Evolutionary conservation across 1,140 invertebrate genomes (phyloP), one percentile per base, ranked within the genome.

Genomic region (Globodera rostochiensis): DNA sequence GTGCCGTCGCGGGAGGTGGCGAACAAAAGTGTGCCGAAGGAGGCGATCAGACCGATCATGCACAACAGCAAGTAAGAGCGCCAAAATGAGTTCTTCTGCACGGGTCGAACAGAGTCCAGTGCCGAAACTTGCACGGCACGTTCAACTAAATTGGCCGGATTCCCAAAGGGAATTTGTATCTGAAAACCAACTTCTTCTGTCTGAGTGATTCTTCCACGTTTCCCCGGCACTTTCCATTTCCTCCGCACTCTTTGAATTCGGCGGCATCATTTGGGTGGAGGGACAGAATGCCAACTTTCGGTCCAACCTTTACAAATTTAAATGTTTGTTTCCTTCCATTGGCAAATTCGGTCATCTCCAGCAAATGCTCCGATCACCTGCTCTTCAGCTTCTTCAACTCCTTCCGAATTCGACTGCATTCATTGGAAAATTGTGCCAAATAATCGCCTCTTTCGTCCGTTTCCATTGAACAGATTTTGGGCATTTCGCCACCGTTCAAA

Each of bases 41-140:
- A 82, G 11, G 73, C 73, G 21, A 79, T 64, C 9, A 82, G 45
- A n/a, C 70, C 73, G 50, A 79, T 15, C 69, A 82, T 21, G 82
- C 70, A 73, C 11, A 80, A 19, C 19, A 80, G 67, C 57, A 71
- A 57, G 13, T 74, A 80, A 5, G 67, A 80, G 13, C 49, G 79
- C 64, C 53, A 70, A n/a, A 82, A 73, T 6, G 81, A 19, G 0
- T 46, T 11, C 36, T 25, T 19, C 4, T 49, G 67, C 11, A 15
- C 76, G 11, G 47, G 49, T 74, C 60, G n/a, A 77, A 74, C 74
- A 49, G 53, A 80, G 78, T 36, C 15, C 13, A 46, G 15, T 19
- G 36, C n/a, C 3, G 9, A n/a, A 66, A 6, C 25, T 36, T 81
- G 73, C 15, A 25, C 69, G 36, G 25, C n/a, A 80, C 47, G 21